Evolutionary conservation across 2,113 vertebrate species (phyloP).

Genomic region (Pseudorectes ferrugineus): DNA sequence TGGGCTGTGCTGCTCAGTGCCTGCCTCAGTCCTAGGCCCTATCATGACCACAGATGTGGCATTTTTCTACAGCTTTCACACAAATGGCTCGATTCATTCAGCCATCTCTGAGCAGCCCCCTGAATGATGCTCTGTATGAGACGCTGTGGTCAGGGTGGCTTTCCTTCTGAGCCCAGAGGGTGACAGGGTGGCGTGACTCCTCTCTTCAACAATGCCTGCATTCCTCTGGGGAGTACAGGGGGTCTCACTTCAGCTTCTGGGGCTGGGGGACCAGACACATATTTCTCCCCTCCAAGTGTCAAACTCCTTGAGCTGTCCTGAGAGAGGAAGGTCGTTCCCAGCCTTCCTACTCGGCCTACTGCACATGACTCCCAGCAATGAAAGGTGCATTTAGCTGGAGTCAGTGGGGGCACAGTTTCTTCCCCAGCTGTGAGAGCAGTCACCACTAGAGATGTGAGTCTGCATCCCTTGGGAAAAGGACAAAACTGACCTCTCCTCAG

Average conservation of each 20-base stretch:
- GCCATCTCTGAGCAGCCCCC: not conserved
- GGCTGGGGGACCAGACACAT: not conserved
- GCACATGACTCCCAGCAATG: not conserved
- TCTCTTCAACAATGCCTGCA: not conserved
- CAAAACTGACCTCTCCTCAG: not conserved
- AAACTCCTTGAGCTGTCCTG: not conserved
- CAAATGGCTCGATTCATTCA: not conserved
- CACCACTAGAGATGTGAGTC: not conserved
- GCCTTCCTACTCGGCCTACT: not conserved
- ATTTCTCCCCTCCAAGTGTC: not conserved
- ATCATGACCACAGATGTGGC: not conserved
- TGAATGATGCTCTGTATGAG: not conserved
- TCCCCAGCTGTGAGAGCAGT: not conserved
- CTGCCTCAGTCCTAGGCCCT: not conserved
- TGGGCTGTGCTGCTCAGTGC: not conserved
- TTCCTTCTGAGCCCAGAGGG: not conserved
- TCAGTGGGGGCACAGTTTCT: not conserved
- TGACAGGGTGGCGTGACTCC: not conserved
- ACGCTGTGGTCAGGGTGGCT: not conserved
- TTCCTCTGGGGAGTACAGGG: not conserved
- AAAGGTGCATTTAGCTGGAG: not conserved
- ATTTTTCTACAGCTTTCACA: not conserved
- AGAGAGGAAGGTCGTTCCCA: not conserved
- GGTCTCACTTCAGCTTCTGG: not conserved
- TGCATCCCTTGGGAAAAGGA: not conserved